Evolutionary conservation across 1,140 invertebrate species (phyloP), one percentile per base, ranked within the genome.

Genomic region (Papilio polytes): DNA sequence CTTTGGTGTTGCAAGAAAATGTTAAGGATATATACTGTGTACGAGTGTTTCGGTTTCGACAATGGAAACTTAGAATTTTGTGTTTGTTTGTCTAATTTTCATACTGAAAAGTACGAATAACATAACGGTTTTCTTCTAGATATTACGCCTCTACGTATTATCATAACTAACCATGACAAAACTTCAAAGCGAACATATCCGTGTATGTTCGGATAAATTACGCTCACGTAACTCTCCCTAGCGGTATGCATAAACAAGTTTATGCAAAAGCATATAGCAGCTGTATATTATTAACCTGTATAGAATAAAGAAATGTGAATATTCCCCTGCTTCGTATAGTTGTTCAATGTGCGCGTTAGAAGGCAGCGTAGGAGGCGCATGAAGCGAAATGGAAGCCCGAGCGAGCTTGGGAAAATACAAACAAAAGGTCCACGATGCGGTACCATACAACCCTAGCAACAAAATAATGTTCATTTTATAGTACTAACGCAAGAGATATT

Each of bases 371-470:
- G 74, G 10, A 31, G 22, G 46, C 13, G 44, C 74, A 76, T 15
- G 20, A 46, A 74, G 73, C 41, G 44, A 74, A 74, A 46, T 44
- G 44, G 20, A 46, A 51, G 74, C 74, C 74, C 41, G 63, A 70
- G 41, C 74, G 36, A 81, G 72, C 56, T 73, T 46, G 66, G 41
- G 73, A 83, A 76, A 81, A 76, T 77, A 77, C 26, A 78, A 82
- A 85, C 82, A 85, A 85, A 80, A 83, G 81, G 72, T 79, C 73
- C 79, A 82, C 82, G 72, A 51, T 81, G 63, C 20, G 63, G 12
- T 15, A 31, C 63, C 22, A 3, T 18, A 70, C n/a, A 13, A 15
- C 26, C 26, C 26, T 63, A 1, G 59, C 20, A 20, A 63, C 22
- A 63, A 26, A 63, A 26, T 22, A 63, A 63, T 59, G 56, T 20